Percentiles rank a stretch among this genome's conserved stretches.
These are phyloP conservation scores for Lepus europaeus DNA, from an alignment of 2,113 vertebrate genomes.

Conservation along the genomic window DNA sequence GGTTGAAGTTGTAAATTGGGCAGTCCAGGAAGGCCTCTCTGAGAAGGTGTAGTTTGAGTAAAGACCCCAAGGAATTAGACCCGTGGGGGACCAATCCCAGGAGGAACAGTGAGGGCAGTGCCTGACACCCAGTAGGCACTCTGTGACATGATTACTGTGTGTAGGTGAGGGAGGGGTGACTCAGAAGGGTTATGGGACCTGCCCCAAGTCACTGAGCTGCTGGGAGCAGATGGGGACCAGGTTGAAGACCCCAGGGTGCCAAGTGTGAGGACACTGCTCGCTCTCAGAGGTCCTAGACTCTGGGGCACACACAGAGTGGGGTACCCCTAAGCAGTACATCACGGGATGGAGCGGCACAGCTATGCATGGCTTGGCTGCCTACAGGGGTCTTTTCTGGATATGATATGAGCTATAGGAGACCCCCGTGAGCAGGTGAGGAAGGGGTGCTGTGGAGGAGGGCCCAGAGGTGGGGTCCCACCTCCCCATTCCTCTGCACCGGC, in stretches of 20 bases:
- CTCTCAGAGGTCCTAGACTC: background rate
- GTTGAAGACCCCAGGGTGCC: background rate
- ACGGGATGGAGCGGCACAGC: too few species aligned
- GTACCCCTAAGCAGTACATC: background rate
- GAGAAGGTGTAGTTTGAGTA: background rate
- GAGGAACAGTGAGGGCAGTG: background rate
- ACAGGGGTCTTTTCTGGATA: background rate
- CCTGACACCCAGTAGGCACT: background rate
- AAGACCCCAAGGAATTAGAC: background rate
- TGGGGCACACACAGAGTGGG: too few species aligned
- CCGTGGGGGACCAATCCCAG: background rate
- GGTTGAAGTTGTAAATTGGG: background rate
- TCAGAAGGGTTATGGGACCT: background rate
- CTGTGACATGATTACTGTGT: background rate
- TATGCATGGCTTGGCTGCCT: background rate
- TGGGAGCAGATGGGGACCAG: background rate
- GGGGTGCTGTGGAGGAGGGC: background rate
- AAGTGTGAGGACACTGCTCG: background rate
- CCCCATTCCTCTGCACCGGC: background rate
- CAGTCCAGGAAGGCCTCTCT: background rate
- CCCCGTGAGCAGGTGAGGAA: background rate
- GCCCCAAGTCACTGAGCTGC: background rate
- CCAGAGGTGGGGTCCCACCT: background rate
- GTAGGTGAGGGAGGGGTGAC: background rate
- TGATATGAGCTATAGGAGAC: background rate